These are phyloP conservation scores for Cistogaster globosa DNA, from an alignment of 2,888 invertebrate genomes.

Conservation along the genomic window DNA sequence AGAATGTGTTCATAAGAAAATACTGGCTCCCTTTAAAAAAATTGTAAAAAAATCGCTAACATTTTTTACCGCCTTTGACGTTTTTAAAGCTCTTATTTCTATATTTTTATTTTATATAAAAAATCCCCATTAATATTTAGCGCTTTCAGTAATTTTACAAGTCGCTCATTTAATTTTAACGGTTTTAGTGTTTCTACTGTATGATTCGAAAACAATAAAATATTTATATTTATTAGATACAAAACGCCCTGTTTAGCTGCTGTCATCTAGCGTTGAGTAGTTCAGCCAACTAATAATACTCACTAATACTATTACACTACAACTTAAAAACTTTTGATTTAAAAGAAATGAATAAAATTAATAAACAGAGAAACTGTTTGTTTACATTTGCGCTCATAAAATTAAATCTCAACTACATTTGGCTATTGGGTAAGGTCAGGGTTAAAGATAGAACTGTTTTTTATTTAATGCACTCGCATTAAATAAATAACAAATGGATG, in stretches of 20 bases:
- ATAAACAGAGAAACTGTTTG: constrained; percentile 4
- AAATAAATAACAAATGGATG: constrained; percentile 32
- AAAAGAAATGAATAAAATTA: neutral
- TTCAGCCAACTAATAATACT: neutral
- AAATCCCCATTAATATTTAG: no score
- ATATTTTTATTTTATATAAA: no score
- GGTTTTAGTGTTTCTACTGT: neutral
- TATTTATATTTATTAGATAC: neutral
- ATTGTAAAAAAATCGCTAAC: no score
- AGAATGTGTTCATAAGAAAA: no score
- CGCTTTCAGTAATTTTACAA: neutral
- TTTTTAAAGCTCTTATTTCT: no score
- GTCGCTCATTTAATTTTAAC: constrained; percentile 19
- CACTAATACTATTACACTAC: neutral
- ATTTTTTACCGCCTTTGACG: no score
- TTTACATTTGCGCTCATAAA: neutral
- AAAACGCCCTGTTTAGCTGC: neutral
- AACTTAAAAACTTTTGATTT: neutral
- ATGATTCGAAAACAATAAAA: neutral
- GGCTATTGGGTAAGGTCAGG: constrained; percentile 66
- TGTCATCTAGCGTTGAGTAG: constrained; percentile 41
- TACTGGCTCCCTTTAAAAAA: no score
- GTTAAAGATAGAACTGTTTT: constrained; percentile 60
- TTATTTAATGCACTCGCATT: neutral
- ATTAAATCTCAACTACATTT: constrained; percentile 31